phyloP scores from a whole-genome alignment of 1,140 invertebrate genomes.

The Telenomus remus region DNA sequence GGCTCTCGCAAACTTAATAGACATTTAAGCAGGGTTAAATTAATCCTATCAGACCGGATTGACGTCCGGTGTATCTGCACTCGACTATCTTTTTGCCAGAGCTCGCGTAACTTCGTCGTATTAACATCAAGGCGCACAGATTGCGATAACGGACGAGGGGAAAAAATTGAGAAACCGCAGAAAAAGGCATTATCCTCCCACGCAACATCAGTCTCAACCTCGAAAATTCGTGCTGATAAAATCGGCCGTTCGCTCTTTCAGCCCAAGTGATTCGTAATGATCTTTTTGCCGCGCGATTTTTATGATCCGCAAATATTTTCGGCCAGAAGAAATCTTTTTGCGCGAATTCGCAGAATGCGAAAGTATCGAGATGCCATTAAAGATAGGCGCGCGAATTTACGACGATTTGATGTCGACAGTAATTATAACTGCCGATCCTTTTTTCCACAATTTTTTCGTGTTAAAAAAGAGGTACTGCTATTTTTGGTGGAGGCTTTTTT shows the following conservation, averaged over 20 bases:
- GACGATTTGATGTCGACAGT: slow-evolving; percentile 1
- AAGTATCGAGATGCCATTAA: slow-evolving; percentile 36
- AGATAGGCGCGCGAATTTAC: slow-evolving; percentile 6
- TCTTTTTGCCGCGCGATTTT: slow-evolving; percentile 48
- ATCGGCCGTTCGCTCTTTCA: slow-evolving; percentile 62
- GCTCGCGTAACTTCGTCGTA: slow-evolving; percentile 43
- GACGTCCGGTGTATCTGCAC: slow-evolving; percentile 26
- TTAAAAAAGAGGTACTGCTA: no score
- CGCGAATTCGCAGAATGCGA: slow-evolving; percentile 32
- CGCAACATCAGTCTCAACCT: slow-evolving; percentile 56
- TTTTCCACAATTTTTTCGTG: no score
- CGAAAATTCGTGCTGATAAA: slow-evolving; percentile 69
- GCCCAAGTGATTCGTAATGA: slow-evolving; percentile 68
- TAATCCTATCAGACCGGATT: slow-evolving; percentile 49
- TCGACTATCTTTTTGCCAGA: slow-evolving; percentile 28
- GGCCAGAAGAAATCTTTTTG: slow-evolving; percentile 25
- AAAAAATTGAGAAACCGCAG: slow-evolving; percentile 26
- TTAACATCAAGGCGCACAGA: slow-evolving; percentile 33
- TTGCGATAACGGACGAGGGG: slow-evolving; percentile 12
- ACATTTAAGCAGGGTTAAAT: slow-evolving; percentile 43
- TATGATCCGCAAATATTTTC: slow-evolving; percentile 53
- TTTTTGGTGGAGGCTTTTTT: no score
- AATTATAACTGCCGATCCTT: neutral
- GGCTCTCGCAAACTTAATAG: slow-evolving; percentile 6
- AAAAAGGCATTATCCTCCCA: slow-evolving; percentile 60